Evolutionary conservation across 2,113 vertebrate genomes (phyloP).

Genomic region (Microcebus ravelobensis): DNA sequence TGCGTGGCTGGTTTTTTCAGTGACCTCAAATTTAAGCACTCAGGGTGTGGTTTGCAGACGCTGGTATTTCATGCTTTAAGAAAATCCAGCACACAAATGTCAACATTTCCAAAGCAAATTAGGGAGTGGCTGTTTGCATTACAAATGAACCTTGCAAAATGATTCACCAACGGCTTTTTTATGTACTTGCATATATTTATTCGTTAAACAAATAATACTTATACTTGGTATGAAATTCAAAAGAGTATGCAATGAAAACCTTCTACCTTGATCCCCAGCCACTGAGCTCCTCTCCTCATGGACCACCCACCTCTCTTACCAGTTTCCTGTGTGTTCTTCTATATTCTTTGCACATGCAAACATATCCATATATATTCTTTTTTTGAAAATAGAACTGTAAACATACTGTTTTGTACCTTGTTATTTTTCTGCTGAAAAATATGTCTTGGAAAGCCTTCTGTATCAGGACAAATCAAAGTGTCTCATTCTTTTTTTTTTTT

Average conservation of each 20-base stretch:
- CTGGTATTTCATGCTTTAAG: constrained; percentile 63
- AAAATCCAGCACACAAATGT: constrained; percentile 70
- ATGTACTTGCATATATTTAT: neutral
- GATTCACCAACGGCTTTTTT: constrained; percentile 44
- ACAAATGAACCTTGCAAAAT: constrained; percentile 50
- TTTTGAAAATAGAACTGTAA: neutral
- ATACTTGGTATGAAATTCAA: constrained; percentile 8
- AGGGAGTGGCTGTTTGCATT: constrained; percentile 63
- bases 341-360: constrained; percentile 10
- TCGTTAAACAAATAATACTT: constrained; percentile 39
- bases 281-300: fast-evolving
- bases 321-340: neutral
- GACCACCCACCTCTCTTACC: neutral
- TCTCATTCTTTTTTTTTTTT: neutral
- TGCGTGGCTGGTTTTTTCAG: constrained; percentile 63
- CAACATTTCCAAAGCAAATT: constrained; percentile 76
- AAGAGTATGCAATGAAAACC: neutral
- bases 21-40: constrained; percentile 42
- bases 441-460: neutral
- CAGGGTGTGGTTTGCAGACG: constrained; percentile 67
- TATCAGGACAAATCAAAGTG: neutral
- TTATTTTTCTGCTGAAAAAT: neutral
- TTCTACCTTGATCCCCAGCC: neutral
- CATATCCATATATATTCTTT: neutral
- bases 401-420: neutral